Evolutionary conservation across 2,113 vertebrate genomes (phyloP).

Genomic region (Lampris incognitus): DNA sequence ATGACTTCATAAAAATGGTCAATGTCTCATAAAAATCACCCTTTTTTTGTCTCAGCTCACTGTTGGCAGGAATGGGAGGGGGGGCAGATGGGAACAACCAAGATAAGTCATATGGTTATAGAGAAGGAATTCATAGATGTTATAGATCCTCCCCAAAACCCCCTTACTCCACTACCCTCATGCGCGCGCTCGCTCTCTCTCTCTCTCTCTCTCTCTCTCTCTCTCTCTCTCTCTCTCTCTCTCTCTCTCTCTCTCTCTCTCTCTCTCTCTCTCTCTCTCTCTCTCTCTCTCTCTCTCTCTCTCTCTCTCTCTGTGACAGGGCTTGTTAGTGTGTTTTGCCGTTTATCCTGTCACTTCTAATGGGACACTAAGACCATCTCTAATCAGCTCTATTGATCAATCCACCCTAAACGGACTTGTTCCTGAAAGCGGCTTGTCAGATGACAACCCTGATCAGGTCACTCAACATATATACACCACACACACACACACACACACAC

Average conservation of each 20-base stretch:
- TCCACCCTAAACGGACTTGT: background rate
- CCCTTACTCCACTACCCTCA: too few relatives aligned
- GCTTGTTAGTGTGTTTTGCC: background rate
- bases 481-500: background rate
- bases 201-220: too few relatives aligned
- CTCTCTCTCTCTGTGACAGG: background rate
- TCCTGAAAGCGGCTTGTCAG: background rate
- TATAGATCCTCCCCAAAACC: background rate
- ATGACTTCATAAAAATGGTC: too few relatives aligned
- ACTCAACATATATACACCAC: background rate
- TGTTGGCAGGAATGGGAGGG: background rate
- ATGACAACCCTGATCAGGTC: background rate
- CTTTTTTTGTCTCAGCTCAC: too few relatives aligned
- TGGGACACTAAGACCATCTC: background rate
- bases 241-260: too few relatives aligned
- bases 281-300: too few relatives aligned
- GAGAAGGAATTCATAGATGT: background rate
- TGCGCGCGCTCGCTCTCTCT: too few relatives aligned
- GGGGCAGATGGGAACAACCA: background rate
- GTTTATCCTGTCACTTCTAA: background rate
- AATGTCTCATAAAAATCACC: too few relatives aligned
- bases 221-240: too few relatives aligned
- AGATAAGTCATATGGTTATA: background rate
- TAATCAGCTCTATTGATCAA: background rate
- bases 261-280: too few relatives aligned